Percentiles rank a stretch among this genome's conserved stretches.
Conservation (phyloP, 2,113 vertebrate genomes). For the Sinocyclocheilus anophthalmus region DNA sequence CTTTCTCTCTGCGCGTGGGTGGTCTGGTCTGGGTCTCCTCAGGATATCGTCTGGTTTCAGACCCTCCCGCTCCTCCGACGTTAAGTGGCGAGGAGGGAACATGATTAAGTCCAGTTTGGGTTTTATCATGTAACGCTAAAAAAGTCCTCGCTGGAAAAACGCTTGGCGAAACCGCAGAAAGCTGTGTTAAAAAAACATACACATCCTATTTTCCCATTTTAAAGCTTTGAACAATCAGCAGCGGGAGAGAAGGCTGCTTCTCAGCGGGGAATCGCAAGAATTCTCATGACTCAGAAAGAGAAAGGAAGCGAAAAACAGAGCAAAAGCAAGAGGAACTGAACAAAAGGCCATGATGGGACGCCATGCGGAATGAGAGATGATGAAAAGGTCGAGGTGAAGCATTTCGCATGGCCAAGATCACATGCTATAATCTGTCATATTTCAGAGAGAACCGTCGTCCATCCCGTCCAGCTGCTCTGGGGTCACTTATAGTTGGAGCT, state of each 20-base stretch:
- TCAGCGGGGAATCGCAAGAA: slow-evolving; percentile 19
- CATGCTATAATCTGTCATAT: slow-evolving; percentile 36
- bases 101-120: slow-evolving; percentile 45
- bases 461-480: slow-evolving; percentile 11
- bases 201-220: slow-evolving; percentile 27
- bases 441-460: slow-evolving; percentile 26
- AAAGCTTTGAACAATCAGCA: slow-evolving; percentile 33
- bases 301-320: slow-evolving; percentile 22
- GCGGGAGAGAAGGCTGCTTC: slow-evolving; percentile 22
- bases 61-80: background rate
- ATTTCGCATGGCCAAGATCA: slow-evolving; percentile 35
- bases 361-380: slow-evolving; percentile 30
- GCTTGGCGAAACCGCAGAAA: slow-evolving; percentile 33
- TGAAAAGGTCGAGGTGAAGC: slow-evolving; percentile 35
- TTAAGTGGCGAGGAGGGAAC: slow-evolving; percentile 45
- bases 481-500: slow-evolving; percentile 23
- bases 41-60: slow-evolving; percentile 43
- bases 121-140: slow-evolving; percentile 47
- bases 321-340: slow-evolving; percentile 33
- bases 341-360: slow-evolving; percentile 17
- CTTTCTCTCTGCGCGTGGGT: slow-evolving; percentile 20
- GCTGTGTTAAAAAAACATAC: slow-evolving; percentile 30
- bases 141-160: slow-evolving; percentile 35
- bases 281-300: slow-evolving; percentile 44
- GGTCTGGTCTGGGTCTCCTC: slow-evolving; percentile 43